Percentiles rank a stretch among this genome's conserved stretches.
phyloP scores from a whole-genome alignment of 2,113 vertebrate species.

The Benthochromis sp. region DNA sequence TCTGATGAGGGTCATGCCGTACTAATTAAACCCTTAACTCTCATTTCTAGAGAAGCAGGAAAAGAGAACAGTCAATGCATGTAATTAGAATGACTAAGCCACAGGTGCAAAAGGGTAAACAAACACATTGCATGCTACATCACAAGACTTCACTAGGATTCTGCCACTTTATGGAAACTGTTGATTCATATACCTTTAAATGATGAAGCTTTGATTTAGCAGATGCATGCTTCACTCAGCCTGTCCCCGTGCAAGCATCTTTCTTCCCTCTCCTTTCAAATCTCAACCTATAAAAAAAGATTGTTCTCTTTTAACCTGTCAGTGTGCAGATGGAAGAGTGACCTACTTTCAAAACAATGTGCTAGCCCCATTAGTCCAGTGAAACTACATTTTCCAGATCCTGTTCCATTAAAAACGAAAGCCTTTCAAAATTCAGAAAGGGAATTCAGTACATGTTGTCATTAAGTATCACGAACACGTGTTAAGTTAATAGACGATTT shows the following conservation, averaged over 20 bases:
- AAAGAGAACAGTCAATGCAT: background rate
- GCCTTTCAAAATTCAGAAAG: background rate
- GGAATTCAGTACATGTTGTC: background rate
- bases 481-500: background rate
- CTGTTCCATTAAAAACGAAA: background rate
- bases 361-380: background rate
- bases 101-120: conserved; percentile 44
- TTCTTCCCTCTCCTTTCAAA: background rate
- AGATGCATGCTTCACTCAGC: background rate
- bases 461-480: background rate
- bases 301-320: background rate
- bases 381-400: background rate
- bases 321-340: background rate
- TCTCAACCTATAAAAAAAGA: background rate
- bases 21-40: conserved; percentile 50
- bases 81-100: conserved; percentile 29
- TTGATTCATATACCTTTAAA: background rate
- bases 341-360: background rate
- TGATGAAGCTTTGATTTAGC: background rate
- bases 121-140: background rate
- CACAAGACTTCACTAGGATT: background rate
- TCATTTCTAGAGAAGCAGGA: conserved; percentile 11
- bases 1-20: conserved; percentile 42
- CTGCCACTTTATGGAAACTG: background rate
- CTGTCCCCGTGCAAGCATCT: background rate